phyloP scores from a whole-genome alignment of 2,888 invertebrate species.

The Alviniconcha strummeri region DNA sequence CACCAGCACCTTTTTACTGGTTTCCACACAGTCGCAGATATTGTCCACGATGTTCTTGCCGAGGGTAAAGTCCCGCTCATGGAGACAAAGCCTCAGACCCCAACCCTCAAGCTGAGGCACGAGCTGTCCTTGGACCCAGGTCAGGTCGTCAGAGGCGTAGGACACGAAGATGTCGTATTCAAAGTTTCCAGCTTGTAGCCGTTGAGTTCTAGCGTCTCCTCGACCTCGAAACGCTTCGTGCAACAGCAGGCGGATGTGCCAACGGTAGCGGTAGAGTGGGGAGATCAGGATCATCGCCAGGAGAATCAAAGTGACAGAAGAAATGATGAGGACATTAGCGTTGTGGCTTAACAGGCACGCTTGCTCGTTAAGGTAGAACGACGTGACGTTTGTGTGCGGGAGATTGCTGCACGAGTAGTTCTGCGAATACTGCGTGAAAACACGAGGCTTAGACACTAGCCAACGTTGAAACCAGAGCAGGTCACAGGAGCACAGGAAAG shows the following conservation, averaged over 20 bases:
- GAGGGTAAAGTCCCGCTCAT: constrained; percentile 83
- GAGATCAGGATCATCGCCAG: constrained; percentile 41
- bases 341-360: constrained; percentile 36
- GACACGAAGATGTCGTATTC: constrained; percentile 83
- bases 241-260: constrained; percentile 76
- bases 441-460: constrained; percentile 6
- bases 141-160: constrained; percentile 80
- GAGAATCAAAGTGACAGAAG: constrained; percentile 29
- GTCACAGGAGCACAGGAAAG: constrained; percentile 79
- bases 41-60: constrained; percentile 83
- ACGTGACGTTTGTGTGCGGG: background rate
- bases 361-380: constrained; percentile 29
- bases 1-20: constrained; percentile 80
- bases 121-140: constrained; percentile 80
- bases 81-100: constrained; percentile 77
- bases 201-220: constrained; percentile 78
- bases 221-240: constrained; percentile 53
- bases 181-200: constrained; percentile 44
- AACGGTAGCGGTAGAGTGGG: constrained; percentile 76
- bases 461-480: constrained; percentile 57
- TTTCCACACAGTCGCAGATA: constrained; percentile 82
- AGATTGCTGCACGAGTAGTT: constrained; percentile 31
- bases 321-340: constrained; percentile 30
- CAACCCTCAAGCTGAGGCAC: constrained; percentile 79
- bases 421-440: background rate